Conservation (phyloP, 1,140 invertebrate species). For the Phortica variegata region DNA sequence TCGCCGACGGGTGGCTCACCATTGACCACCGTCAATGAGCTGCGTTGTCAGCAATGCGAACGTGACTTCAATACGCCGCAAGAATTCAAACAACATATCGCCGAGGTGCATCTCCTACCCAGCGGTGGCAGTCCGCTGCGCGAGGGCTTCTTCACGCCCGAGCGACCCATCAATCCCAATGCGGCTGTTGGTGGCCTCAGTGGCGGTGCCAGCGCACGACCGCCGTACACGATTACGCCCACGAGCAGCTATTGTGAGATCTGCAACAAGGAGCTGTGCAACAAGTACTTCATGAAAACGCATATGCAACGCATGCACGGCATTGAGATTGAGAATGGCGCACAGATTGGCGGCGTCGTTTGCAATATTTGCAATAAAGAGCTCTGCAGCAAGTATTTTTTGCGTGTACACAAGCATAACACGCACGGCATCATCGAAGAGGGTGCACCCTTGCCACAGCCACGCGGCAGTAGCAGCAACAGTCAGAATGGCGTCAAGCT, state of each 20-base stretch:
- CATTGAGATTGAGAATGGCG: constrained; percentile 90
- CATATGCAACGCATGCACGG: constrained; percentile 99
- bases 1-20: constrained; percentile 26
- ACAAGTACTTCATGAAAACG: constrained; percentile 99
- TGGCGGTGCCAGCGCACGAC: constrained; percentile 28
- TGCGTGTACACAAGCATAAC: constrained; percentile 96
- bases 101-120: constrained; percentile 59
- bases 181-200: constrained; percentile 3
- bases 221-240: constrained; percentile 61
- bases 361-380: constrained; percentile 98
- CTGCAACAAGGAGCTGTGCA: constrained; percentile 98
- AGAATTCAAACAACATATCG: constrained; percentile 63
- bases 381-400: constrained; percentile 95
- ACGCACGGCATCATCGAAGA: constrained; percentile 92
- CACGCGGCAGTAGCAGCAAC: constrained; percentile 45
- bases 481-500: constrained; percentile 59
- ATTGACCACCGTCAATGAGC: constrained; percentile 26
- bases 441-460: constrained; percentile 61
- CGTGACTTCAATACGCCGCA: constrained; percentile 62
- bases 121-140: constrained; percentile 39
- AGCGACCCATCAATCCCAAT: constrained; percentile 28
- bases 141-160: constrained; percentile 52
- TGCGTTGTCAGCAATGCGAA: constrained; percentile 62
- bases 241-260: constrained; percentile 95
- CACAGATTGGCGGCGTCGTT: constrained; percentile 87